Percentiles rank a stretch among this genome's conserved stretches.
Conservation (phyloP, 2,113 vertebrate genomes). For the Cyanoramphus novaezelandiae region DNA sequence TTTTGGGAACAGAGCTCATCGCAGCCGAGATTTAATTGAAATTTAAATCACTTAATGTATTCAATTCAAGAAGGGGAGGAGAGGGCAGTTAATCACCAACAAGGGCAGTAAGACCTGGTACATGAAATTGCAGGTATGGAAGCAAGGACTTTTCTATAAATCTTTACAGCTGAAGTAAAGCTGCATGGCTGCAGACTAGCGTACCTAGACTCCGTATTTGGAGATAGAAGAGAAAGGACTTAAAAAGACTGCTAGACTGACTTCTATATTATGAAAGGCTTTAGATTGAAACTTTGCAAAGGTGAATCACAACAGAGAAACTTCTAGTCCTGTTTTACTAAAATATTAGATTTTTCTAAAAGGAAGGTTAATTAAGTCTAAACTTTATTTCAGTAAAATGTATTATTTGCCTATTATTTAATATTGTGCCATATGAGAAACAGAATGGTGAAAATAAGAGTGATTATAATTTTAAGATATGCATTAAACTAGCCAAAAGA, state of each 20-base stretch:
- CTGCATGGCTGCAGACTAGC: neutral
- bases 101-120: neutral
- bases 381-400: neutral
- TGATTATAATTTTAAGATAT: neutral
- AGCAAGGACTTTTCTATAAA: neutral
- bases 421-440: neutral
- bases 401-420: neutral
- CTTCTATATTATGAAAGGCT: neutral
- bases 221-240: neutral
- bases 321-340: neutral
- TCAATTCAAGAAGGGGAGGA: neutral
- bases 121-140: rapidly evolving
- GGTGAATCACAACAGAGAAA: neutral
- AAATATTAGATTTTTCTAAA: neutral
- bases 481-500: neutral
- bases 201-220: neutral
- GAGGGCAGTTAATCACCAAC: rapidly evolving
- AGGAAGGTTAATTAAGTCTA: neutral
- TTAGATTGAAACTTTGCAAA: neutral
- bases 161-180: neutral
- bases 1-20: neutral
- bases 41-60: neutral
- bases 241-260: neutral
- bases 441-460: neutral
- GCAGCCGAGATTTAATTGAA: neutral